Base-by-base conservation (phyloP, 1,140 invertebrate species). In the Gerris buenoi region DNA sequence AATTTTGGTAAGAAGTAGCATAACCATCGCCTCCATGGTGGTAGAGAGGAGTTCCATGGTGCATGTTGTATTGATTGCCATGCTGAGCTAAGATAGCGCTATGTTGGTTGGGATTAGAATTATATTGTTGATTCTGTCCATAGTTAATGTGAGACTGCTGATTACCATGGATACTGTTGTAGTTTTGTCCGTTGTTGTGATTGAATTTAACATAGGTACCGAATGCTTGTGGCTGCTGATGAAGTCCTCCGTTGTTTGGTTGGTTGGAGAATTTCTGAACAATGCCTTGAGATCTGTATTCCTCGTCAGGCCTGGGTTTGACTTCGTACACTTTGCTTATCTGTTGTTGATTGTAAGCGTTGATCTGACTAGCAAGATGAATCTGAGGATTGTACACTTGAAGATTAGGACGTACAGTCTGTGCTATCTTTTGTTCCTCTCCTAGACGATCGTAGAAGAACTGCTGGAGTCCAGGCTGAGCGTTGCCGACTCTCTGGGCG, bases 1-100 rank as follows among this genome's bases (percentile, higher is more conserved):
- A 60, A 25, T 60, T 60, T 60, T 60, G 58, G 58, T 60, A 60
- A 13, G 58, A 60, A 60, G 58, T 60, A 22, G 58, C 58, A 60
- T 60, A 60, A 25, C 58, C 58, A 5, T 25, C 58, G 58, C 58
- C 23, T 13, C 23, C 5, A 22, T 60, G 58, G 22, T 22, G 10
- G 58, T 60, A 25, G 23, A 60, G 58, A 14, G 15, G 15, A 3
- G 58, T 25, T 22, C 58, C 58, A 5, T 60, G 23, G 23, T 15
- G 58, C 23, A 22, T 60, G 58, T 5, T 5, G 5, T 13, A 13
- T 5, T 60, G 15, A 22, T 60, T 14, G 22, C 22, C 22, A 22
- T 60, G 58, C 23, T 60, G 33, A n/a, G n/a, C n/a, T n/a, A n/a
- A n/a, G 33, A 10, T 46, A 46, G 33, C 18, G 33, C 18, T 46